phyloP scores from a whole-genome alignment of 2,797 vertebrate genomes.

The Arctocebus calabarensis region DNA sequence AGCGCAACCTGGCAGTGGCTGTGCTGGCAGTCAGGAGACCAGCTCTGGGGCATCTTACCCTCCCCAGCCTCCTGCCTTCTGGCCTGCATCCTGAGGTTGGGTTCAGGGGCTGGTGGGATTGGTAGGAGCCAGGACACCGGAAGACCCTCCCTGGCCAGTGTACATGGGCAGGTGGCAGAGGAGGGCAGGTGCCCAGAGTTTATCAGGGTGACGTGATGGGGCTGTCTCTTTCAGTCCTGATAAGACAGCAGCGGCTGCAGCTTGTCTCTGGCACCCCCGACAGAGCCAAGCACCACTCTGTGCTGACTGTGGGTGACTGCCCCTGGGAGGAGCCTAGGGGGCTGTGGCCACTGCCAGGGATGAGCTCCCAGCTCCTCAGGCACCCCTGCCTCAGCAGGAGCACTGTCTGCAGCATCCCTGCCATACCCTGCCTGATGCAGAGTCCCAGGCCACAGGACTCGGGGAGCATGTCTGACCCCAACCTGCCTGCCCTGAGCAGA shows the following conservation, averaged over 20 bases:
- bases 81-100: not conserved
- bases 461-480: not conserved
- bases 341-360: too few relatives aligned
- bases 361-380: not conserved
- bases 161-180: fast-evolving
- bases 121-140: fast-evolving
- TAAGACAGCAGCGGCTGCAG: not conserved
- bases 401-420: too few relatives aligned
- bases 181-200: not conserved
- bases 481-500: not conserved
- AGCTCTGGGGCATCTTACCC: too few relatives aligned
- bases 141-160: not conserved
- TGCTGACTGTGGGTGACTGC: fast-evolving
- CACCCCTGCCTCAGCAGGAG: fast-evolving
- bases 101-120: not conserved
- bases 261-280: not conserved
- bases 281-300: fast-evolving
- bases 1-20: not conserved
- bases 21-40: not conserved
- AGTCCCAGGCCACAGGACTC: not conserved
- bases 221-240: fast-evolving
- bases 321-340: not conserved
- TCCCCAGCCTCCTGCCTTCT: not conserved
- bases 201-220: fast-evolving
- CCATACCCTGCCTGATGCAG: not conserved